Conservation (phyloP, 2,888 invertebrate species). For the Antheraea assamensis region DNA sequence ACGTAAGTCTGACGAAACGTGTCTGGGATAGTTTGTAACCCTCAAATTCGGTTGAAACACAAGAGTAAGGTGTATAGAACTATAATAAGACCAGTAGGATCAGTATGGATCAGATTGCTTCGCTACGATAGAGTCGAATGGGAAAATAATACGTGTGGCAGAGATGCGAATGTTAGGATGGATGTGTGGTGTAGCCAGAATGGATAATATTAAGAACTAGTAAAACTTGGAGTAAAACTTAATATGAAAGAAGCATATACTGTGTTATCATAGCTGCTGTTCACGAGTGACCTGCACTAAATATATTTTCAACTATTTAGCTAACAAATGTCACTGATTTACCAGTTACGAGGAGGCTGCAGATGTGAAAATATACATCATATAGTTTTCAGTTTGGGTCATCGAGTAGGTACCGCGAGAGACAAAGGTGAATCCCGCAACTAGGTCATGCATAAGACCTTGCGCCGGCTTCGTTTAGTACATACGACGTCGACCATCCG, state of each 20-base stretch:
- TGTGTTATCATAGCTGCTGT: background rate
- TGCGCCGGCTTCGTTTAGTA: conserved; percentile 48
- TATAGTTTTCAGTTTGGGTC: conserved; percentile 54
- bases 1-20: too few relatives aligned
- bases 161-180: too few relatives aligned
- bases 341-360: background rate
- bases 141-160: too few relatives aligned
- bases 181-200: too few relatives aligned
- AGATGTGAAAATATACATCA: conserved; percentile 24
- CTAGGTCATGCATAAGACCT: conserved; percentile 70
- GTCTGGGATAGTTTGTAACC: too few relatives aligned
- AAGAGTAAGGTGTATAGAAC: too few relatives aligned
- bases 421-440: conserved; percentile 73
- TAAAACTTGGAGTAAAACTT: background rate
- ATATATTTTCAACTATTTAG: background rate
- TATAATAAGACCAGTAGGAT: too few relatives aligned
- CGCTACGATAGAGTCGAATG: too few relatives aligned
- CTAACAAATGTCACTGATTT: background rate
- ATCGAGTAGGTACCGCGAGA: conserved; percentile 44
- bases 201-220: too few relatives aligned
- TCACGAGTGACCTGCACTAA: background rate
- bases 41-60: too few relatives aligned
- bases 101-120: too few relatives aligned
- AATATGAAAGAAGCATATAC: background rate
- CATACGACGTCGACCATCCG: conserved; percentile 18